Percentiles rank a stretch among this genome's conserved stretches.
Evolutionary conservation across 1,140 invertebrate species (phyloP).

Genomic region (Drosophila kurseongensis): DNA sequence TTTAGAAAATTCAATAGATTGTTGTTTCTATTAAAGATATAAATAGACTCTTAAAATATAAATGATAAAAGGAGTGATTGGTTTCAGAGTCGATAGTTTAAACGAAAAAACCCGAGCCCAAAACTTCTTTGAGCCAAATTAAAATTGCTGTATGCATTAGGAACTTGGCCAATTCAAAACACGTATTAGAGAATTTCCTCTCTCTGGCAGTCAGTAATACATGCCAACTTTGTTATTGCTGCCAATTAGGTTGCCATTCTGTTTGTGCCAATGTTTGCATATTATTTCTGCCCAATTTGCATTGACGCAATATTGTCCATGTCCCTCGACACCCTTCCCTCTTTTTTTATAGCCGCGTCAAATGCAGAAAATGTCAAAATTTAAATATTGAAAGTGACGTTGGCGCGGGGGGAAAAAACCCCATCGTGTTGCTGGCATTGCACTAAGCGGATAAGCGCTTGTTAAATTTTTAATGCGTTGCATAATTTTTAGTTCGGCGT

Average conservation of each 20-base stretch:
- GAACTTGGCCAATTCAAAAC: slow-evolving; percentile 13
- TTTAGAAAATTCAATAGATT: no score
- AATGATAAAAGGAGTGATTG: no score
- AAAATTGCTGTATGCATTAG: slow-evolving; percentile 19
- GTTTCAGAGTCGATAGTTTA: no score
- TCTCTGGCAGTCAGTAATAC: slow-evolving; percentile 12
- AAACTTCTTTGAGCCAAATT: background rate
- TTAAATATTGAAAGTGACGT: slow-evolving; percentile 77
- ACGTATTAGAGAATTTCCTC: slow-evolving; percentile 41
- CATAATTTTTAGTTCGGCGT: slow-evolving; percentile 75
- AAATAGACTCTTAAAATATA: no score
- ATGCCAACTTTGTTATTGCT: slow-evolving; percentile 55
- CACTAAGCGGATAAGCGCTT: slow-evolving; percentile 81
- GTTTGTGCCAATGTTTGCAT: slow-evolving; percentile 70
- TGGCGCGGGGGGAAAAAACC: slow-evolving; percentile 9
- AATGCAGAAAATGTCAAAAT: slow-evolving; percentile 71
- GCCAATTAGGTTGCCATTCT: slow-evolving; percentile 68
- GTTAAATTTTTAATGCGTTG: slow-evolving; percentile 82
- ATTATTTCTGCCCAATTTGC: slow-evolving; percentile 78
- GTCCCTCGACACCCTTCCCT: background rate
- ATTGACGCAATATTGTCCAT: slow-evolving; percentile 58
- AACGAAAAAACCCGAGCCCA: no score
- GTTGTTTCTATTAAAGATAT: no score
- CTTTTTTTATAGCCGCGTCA: slow-evolving; percentile 5
- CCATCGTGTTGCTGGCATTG: slow-evolving; percentile 54